Conservation (phyloP, 2,888 invertebrate species). For the Congeria kusceri region DNA sequence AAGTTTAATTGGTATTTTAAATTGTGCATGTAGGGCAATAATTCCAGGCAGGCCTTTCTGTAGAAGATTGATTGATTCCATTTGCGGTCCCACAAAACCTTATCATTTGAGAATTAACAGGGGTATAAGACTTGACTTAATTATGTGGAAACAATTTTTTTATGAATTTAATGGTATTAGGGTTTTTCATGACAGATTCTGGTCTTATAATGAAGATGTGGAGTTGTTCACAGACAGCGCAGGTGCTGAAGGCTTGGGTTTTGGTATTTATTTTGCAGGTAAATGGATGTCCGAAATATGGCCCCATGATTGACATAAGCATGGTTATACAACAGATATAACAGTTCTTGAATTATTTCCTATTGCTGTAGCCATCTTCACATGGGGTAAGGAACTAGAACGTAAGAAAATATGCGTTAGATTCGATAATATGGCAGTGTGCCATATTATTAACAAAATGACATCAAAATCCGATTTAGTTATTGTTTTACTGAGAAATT, state of each 20-base stretch:
- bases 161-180: slow-evolving; percentile 34
- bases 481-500: slow-evolving; percentile 31
- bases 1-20: slow-evolving; percentile 24
- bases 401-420: slow-evolving; percentile 40
- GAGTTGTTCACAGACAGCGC: slow-evolving; percentile 46
- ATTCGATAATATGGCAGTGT: slow-evolving; percentile 36
- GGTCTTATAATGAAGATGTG: slow-evolving; percentile 33
- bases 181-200: slow-evolving; percentile 36
- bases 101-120: slow-evolving; percentile 29
- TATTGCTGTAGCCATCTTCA: slow-evolving; percentile 23
- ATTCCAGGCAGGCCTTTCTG: slow-evolving; percentile 45
- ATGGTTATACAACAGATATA: slow-evolving; percentile 23
- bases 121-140: slow-evolving; percentile 21
- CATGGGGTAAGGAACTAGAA: slow-evolving; percentile 26
- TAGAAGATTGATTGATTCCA: slow-evolving; percentile 36
- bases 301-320: slow-evolving; percentile 26
- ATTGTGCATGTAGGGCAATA: slow-evolving; percentile 43
- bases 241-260: slow-evolving; percentile 34
- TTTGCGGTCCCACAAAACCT: slow-evolving; percentile 42
- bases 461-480: slow-evolving; percentile 26
- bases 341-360: slow-evolving; percentile 42
- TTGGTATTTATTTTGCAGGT: slow-evolving; percentile 37
- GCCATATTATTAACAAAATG: background rate
- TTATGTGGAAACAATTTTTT: slow-evolving; percentile 36
- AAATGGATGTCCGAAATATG: slow-evolving; percentile 28